phyloP scores from a whole-genome alignment of 2,888 invertebrate species.

The Cancer borealis region DNA sequence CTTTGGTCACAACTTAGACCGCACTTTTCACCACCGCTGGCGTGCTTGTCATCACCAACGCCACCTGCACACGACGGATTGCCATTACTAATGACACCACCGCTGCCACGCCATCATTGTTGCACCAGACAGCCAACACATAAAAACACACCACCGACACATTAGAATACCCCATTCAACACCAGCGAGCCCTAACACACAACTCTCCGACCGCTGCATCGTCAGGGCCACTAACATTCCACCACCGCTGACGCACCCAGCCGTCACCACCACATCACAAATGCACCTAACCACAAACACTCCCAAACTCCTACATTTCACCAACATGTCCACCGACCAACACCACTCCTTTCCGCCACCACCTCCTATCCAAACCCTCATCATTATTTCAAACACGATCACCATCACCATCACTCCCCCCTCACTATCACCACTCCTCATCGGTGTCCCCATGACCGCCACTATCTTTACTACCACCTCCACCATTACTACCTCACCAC shows the following conservation, averaged over 20 bases:
- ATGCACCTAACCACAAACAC: neutral
- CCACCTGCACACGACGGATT: neutral
- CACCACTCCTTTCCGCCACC: neutral
- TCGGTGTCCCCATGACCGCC: neutral
- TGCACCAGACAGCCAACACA: neutral
- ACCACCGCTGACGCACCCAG: neutral
- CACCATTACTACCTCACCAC: neutral
- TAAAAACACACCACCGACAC: slow-evolving; percentile 2
- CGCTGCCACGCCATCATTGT: neutral
- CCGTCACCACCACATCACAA: slow-evolving; percentile 33
- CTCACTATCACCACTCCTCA: slow-evolving; percentile 20
- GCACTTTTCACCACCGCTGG: neutral
- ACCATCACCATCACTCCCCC: neutral
- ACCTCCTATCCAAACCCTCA: neutral
- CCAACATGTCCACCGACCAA: neutral
- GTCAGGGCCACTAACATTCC: neutral
- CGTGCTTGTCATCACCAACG: slow-evolving; percentile 17
- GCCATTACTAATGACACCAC: neutral
- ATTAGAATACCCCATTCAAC: neutral
- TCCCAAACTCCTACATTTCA: neutral
- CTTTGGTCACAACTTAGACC: slow-evolving; percentile 30
- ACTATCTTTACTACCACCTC: neutral
- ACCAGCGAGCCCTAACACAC: neutral
- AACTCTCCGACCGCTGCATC: neutral
- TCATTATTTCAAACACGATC: slow-evolving; percentile 24